A percentile compares a stretch with the other conserved stretches of the same genome.
These are phyloP conservation scores for Archegozetes longisetosus DNA, from an alignment of 1,140 invertebrate species.

Conservation along the genomic window DNA sequence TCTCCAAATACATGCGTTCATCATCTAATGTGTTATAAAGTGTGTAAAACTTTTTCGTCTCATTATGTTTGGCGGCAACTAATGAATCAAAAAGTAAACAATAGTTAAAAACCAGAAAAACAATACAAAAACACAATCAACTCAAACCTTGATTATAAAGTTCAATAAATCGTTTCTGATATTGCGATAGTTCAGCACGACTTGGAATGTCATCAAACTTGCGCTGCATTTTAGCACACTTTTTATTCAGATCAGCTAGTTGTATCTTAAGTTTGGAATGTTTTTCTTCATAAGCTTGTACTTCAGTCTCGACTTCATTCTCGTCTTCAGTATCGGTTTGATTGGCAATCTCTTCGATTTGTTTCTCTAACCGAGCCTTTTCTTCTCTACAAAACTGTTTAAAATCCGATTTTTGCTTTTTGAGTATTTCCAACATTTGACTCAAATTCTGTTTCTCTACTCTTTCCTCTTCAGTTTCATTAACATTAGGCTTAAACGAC, in stretches of 20 bases:
- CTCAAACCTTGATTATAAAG: slow-evolving; percentile 77
- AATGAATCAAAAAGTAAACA: slow-evolving; percentile 27
- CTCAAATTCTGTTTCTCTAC: slow-evolving; percentile 16
- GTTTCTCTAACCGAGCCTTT: slow-evolving; percentile 13
- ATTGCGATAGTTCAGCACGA: slow-evolving; percentile 78
- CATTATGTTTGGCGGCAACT: slow-evolving; percentile 84
- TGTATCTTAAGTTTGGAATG: slow-evolving; percentile 18
- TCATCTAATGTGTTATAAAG: slow-evolving; percentile 91
- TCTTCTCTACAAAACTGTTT: slow-evolving; percentile 18
- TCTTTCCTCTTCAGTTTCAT: background rate
- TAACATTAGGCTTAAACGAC: slow-evolving; percentile 13
- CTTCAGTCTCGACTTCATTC: slow-evolving; percentile 23
- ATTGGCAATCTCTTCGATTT: slow-evolving; percentile 11
- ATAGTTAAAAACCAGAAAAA: slow-evolving; percentile 13
- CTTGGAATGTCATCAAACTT: slow-evolving; percentile 81
- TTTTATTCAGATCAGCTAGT: slow-evolving; percentile 16
- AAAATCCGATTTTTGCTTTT: slow-evolving; percentile 19
- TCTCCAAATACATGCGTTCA: slow-evolving; percentile 72
- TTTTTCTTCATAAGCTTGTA: slow-evolving; percentile 15
- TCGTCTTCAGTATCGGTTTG: slow-evolving; percentile 21
- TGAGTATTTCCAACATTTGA: slow-evolving; percentile 16
- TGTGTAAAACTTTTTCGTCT: slow-evolving; percentile 94
- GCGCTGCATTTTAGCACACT: slow-evolving; percentile 49
- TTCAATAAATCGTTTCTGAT: slow-evolving; percentile 86
- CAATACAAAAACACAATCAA: slow-evolving; percentile 11